These are phyloP conservation scores for Capitella teleta DNA, from an alignment of 1,140 invertebrate genomes.

Conservation along the genomic window DNA sequence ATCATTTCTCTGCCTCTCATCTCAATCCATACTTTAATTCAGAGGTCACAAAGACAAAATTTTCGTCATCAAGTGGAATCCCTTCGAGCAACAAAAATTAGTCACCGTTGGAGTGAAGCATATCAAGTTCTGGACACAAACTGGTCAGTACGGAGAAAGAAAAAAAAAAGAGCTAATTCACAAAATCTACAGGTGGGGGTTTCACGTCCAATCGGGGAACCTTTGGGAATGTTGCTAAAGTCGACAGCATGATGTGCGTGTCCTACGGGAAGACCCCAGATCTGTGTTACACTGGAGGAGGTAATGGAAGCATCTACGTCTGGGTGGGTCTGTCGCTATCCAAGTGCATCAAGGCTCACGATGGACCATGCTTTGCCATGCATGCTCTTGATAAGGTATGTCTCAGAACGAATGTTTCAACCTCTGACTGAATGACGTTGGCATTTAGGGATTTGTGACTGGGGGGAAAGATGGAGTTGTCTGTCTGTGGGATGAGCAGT, in stretches of 20 bases:
- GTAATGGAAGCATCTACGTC: conserved; percentile 37
- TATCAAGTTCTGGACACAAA: conserved; percentile 43
- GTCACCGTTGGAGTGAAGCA: conserved; percentile 42
- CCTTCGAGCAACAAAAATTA: conserved; percentile 30
- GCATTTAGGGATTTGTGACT: conserved; percentile 41
- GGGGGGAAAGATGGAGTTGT: conserved; percentile 43
- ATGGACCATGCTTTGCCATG: conserved; percentile 42
- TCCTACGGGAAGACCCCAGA: conserved; percentile 33
- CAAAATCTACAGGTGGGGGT: conserved; percentile 28
- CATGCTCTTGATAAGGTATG: conserved; percentile 35
- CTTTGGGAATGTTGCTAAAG: conserved; percentile 37
- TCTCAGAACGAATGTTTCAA: neutral
- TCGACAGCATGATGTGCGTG: conserved; percentile 40
- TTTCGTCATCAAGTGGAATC: conserved; percentile 44
- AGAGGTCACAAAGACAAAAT: conserved; percentile 44
- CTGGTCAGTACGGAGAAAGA: conserved; percentile 20
- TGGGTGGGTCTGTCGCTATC: conserved; percentile 31
- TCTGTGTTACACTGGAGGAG: conserved; percentile 36
- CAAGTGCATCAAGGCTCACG: conserved; percentile 37
- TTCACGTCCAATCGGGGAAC: conserved; percentile 40
- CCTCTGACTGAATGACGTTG: neutral
- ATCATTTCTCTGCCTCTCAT: neutral
- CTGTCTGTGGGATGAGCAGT: conserved; percentile 38
- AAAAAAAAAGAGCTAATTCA: neutral
- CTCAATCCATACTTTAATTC: neutral